These are phyloP conservation scores for Fissipunctia ypsillon DNA, from an alignment of 2,888 invertebrate genomes.

Conservation along the genomic window DNA sequence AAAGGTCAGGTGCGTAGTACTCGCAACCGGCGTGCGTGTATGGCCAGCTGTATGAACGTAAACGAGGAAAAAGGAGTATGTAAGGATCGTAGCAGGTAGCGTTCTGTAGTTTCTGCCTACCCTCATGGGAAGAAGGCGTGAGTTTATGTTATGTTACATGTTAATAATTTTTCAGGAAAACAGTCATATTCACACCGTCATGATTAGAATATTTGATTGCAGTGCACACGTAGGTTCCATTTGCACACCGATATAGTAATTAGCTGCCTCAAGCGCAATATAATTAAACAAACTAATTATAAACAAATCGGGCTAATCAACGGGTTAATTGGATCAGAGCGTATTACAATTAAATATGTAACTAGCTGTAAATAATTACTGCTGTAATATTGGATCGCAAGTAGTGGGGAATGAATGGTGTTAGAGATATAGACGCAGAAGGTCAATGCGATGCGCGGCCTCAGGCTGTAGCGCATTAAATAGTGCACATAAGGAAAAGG, in stretches of 20 bases:
- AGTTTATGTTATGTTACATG: too few species aligned
- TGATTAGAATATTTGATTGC: constrained; percentile 16
- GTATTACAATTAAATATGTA: constrained; percentile 64
- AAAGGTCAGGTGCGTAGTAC: too few species aligned
- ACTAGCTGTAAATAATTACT: constrained; percentile 55
- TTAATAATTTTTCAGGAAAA: background rate
- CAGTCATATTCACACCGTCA: background rate
- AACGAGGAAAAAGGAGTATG: too few species aligned
- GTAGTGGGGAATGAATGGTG: background rate
- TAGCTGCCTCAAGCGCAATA: constrained; percentile 26
- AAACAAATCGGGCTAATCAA: constrained; percentile 63
- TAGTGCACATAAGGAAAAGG: background rate
- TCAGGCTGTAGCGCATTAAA: too few species aligned
- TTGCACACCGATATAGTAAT: constrained; percentile 31
- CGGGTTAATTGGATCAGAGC: constrained; percentile 61
- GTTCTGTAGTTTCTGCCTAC: too few species aligned
- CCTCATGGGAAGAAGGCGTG: too few species aligned
- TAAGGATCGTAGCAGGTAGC: too few species aligned
- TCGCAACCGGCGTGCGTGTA: too few species aligned
- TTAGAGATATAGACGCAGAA: constrained; percentile 16
- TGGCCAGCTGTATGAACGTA: too few species aligned
- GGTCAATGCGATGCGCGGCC: background rate
- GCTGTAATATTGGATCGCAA: constrained; percentile 41
- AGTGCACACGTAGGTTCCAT: background rate
- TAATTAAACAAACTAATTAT: constrained; percentile 57